A percentile compares a stretch with the other conserved stretches of the same genome.
Conservation (phyloP, 2,797 vertebrate species). For the Cuniculus paca region DNA sequence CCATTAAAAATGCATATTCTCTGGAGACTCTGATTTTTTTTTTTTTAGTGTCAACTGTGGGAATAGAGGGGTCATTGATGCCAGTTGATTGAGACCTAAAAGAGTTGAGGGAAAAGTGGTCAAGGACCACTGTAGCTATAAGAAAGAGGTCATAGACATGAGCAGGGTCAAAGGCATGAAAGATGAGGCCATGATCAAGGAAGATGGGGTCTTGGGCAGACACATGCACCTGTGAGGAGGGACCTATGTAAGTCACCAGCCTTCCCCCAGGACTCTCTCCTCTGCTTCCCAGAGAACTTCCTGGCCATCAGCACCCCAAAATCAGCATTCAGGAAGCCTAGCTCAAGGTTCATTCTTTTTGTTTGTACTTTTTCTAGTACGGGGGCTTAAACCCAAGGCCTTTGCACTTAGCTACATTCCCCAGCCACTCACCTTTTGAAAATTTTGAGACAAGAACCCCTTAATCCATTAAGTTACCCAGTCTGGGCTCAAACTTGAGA, state of each 20-base stretch:
- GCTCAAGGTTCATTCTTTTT: not conserved
- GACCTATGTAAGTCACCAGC: not conserved
- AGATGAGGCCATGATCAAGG: not conserved
- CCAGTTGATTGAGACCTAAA: not conserved
- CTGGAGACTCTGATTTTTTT: not conserved
- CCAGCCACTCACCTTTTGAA: not conserved
- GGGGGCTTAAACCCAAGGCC: not conserved
- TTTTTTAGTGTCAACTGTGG: not conserved
- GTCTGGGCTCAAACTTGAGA: not conserved
- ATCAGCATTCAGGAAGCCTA: not conserved
- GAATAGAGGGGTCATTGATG: not conserved
- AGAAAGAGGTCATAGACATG: not conserved
- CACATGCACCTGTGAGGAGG: not conserved
- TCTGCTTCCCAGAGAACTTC: not conserved
- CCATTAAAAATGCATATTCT: not conserved
- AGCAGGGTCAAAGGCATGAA: not conserved
- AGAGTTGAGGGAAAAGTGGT: not conserved
- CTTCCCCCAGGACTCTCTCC: not conserved
- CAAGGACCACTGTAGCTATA: not conserved
- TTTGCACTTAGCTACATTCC: not conserved
- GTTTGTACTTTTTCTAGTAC: not conserved
- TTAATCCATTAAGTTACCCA: not conserved
- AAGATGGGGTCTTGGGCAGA: not conserved
- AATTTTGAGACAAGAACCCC: not conserved
- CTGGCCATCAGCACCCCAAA: not conserved